phyloP scores from a whole-genome alignment of 1,140 invertebrate species.

The Polypedilum vanderplanki region DNA sequence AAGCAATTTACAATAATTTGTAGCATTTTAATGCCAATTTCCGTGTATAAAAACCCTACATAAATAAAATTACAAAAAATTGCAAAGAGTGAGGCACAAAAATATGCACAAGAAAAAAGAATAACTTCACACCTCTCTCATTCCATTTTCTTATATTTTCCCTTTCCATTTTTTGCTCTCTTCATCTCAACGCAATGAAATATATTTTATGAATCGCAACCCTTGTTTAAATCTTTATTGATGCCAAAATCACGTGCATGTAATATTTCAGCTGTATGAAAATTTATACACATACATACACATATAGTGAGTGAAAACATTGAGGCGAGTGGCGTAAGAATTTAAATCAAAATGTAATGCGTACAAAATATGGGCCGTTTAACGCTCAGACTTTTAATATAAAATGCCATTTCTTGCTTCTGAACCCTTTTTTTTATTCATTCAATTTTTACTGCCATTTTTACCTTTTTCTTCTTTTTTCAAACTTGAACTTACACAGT shows the following conservation, averaged over 20 bases:
- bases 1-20: not conserved
- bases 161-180: no score
- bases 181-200: no score
- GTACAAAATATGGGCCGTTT: conserved; percentile 20
- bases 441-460: not conserved
- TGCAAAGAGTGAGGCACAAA: not conserved
- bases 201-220: not conserved
- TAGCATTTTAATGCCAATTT: not conserved
- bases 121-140: not conserved
- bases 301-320: not conserved
- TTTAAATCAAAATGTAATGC: conserved; percentile 16
- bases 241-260: conserved; percentile 28
- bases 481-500: not conserved
- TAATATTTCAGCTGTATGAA: conserved; percentile 22
- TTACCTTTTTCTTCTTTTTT: not conserved
- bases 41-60: not conserved
- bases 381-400: conserved; percentile 22
- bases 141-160: not conserved
- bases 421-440: not conserved
- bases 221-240: conserved; percentile 19
- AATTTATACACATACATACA: not conserved
- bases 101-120: not conserved
- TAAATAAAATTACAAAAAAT: conserved; percentile 15
- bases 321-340: not conserved
- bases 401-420: not conserved